These are phyloP conservation scores for Austrolebias charrua DNA, from an alignment of 2,797 vertebrate genomes.

Conservation along the genomic window DNA sequence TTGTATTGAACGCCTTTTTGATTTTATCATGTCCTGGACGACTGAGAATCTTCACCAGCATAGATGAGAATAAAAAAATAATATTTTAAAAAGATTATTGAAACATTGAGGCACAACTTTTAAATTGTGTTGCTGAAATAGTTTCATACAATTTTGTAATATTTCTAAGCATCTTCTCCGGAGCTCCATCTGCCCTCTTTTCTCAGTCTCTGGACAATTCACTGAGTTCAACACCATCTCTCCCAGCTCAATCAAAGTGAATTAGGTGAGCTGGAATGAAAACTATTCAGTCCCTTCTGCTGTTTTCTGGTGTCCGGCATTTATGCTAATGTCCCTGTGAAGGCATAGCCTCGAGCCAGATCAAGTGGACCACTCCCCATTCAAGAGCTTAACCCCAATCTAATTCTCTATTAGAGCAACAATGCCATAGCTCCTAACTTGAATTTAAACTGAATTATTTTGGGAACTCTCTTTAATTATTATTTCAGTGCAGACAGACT, in stretches of 20 bases:
- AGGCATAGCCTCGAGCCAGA: conserved; percentile 61
- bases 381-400: conserved; percentile 79
- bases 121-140: conserved; percentile 12
- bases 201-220: conserved; percentile 43
- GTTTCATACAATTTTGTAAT: conserved; percentile 8
- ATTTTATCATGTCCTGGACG: no score
- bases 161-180: conserved; percentile 31
- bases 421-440: conserved; percentile 60
- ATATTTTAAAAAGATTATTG: neutral
- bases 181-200: conserved; percentile 33
- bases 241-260: conserved; percentile 64
- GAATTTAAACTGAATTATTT: conserved; percentile 60
- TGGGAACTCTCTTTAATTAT: conserved; percentile 22
- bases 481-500: conserved; percentile 14
- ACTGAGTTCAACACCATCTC: conserved; percentile 55
- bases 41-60: neutral
- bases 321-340: conserved; percentile 74
- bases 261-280: conserved; percentile 59
- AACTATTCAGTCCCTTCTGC: conserved; percentile 57
- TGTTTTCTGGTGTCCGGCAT: conserved; percentile 70
- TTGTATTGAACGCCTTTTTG: no score
- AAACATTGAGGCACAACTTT: neutral
- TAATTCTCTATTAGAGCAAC: conserved; percentile 76
- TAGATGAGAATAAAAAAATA: neutral
- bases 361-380: conserved; percentile 69